A percentile compares a stretch with the other conserved stretches of the same genome.
Conservation (phyloP, 2,113 vertebrate genomes). For the Fulica atra region DNA sequence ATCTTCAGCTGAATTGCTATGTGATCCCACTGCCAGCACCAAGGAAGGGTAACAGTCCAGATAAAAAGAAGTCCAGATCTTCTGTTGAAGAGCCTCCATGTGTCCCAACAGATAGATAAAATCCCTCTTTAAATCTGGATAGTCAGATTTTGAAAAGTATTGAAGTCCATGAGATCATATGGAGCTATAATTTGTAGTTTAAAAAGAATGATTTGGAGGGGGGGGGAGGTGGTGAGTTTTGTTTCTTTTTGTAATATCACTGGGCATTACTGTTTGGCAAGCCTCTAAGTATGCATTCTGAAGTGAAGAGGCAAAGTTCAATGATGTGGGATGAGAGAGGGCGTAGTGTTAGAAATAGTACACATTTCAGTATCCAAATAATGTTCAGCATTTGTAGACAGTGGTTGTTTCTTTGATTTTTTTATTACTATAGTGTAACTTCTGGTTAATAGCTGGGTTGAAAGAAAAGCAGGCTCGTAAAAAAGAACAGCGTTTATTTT, state of each 20-base stretch:
- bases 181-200: background rate
- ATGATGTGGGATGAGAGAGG: background rate
- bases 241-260: background rate
- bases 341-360: background rate
- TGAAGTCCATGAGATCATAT: background rate
- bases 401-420: background rate
- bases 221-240: background rate
- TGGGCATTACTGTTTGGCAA: background rate
- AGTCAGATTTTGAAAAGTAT: background rate
- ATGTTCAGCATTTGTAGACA: background rate
- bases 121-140: background rate
- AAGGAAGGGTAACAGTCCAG: background rate
- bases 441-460: background rate
- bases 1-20: constrained; percentile 1
- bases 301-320: background rate
- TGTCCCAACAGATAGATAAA: background rate
- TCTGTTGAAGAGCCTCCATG: background rate
- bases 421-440: background rate
- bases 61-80: background rate
- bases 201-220: background rate
- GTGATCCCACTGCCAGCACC: background rate
- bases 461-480: background rate
- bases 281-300: background rate
- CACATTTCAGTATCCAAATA: background rate
- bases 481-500: background rate